A percentile compares a stretch with the other conserved stretches of the same genome.
Evolutionary conservation across 2,113 vertebrate species (phyloP).

Genomic region (Hydrochoerus hydrochaeris): DNA sequence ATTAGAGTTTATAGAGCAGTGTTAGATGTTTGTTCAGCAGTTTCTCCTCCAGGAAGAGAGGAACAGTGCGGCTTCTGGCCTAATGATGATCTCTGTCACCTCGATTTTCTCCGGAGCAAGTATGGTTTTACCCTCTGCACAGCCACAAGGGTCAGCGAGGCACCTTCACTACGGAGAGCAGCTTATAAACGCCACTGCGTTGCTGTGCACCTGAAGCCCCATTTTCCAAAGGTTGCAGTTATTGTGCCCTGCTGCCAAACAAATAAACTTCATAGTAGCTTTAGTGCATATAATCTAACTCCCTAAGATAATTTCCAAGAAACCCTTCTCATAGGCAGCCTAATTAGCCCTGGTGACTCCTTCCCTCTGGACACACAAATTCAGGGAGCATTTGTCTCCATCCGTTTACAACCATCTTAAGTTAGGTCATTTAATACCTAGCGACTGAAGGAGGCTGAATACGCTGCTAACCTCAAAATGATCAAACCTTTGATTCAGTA

Average conservation of each 20-base stretch:
- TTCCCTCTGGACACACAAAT: conserved; percentile 2
- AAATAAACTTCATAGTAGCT: background rate
- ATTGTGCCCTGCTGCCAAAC: background rate
- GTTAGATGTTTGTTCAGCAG: background rate
- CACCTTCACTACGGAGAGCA: background rate
- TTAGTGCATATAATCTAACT: background rate
- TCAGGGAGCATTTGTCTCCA: background rate
- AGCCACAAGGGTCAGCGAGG: background rate
- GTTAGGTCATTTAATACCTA: conserved; percentile 20
- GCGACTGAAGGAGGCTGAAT: background rate
- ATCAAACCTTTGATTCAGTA: background rate
- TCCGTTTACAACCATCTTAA: background rate
- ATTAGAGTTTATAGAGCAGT: background rate
- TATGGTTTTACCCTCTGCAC: background rate
- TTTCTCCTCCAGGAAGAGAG: background rate
- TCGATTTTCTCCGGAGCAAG: background rate
- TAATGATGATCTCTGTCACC: background rate
- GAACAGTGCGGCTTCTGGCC: background rate
- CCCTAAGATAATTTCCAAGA: conserved; percentile 37
- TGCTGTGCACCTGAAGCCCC: background rate
- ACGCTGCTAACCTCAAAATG: background rate
- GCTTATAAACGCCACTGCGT: background rate
- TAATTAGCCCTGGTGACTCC: background rate
- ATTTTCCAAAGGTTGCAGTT: background rate
- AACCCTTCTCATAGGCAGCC: background rate